Evolutionary conservation across 1,140 invertebrate genomes (phyloP).

Genomic region (Drosophila melanica): DNA sequence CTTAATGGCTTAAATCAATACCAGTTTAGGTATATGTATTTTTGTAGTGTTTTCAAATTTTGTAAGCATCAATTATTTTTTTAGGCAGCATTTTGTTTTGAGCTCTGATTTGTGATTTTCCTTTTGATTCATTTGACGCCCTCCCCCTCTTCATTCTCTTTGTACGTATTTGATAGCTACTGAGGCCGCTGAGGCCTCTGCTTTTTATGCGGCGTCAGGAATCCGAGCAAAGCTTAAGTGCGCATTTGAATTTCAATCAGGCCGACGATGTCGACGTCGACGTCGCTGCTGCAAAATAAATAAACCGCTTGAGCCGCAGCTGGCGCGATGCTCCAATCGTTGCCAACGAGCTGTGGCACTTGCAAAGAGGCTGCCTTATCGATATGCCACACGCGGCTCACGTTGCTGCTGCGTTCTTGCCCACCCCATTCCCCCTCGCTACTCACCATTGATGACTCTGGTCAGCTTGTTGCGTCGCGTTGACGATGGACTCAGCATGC

Average conservation of each 20-base stretch:
- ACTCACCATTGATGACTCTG: slow-evolving; percentile 89
- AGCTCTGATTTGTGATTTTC: slow-evolving; percentile 11
- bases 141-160: slow-evolving; percentile 7
- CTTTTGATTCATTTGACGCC: slow-evolving; percentile 20
- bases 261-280: slow-evolving; percentile 23
- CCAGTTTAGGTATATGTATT: too few species aligned
- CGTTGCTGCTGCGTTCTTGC: slow-evolving; percentile 21
- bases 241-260: slow-evolving; percentile 78
- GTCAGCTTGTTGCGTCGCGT: slow-evolving; percentile 89
- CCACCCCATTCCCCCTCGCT: background rate
- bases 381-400: slow-evolving; percentile 58
- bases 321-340: slow-evolving; percentile 26
- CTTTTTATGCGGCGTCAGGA: slow-evolving; percentile 58
- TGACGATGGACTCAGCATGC: slow-evolving; percentile 89
- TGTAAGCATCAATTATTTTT: slow-evolving; percentile 4
- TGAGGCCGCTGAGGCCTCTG: slow-evolving; percentile 29
- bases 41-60: background rate
- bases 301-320: slow-evolving; percentile 38
- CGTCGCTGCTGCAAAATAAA: slow-evolving; percentile 58
- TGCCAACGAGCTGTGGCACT: slow-evolving; percentile 1
- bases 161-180: slow-evolving; percentile 15
- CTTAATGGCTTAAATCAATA: too few species aligned
- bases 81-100: background rate
- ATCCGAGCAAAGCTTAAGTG: slow-evolving; percentile 37
- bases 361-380: slow-evolving; percentile 27